Evolutionary conservation across 2,113 vertebrate genomes (phyloP).

Genomic region (Nesogale talazaci): DNA sequence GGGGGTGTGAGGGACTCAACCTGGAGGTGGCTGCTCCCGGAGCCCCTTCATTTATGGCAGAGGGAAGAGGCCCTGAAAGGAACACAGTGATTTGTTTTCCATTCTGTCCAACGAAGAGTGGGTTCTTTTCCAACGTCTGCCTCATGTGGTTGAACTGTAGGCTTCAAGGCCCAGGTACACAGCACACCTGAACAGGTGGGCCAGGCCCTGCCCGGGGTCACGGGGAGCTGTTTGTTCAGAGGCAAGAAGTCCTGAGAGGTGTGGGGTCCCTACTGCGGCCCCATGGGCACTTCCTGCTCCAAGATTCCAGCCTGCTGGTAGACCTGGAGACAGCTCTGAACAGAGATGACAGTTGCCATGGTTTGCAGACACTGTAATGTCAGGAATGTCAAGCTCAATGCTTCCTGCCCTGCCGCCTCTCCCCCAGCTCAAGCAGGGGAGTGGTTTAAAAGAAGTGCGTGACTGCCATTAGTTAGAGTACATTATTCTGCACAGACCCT

Average conservation of each 20-base stretch:
- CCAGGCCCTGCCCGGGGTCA: accelerated
- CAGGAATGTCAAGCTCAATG: constrained; percentile 14
- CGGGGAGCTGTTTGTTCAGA: accelerated
- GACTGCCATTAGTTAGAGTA: neutral
- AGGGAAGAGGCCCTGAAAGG: neutral
- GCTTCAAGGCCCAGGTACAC: no score
- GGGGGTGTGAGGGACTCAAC: neutral
- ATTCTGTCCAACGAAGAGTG: neutral
- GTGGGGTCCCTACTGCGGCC: neutral
- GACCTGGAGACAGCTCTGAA: neutral
- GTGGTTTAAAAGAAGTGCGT: no score
- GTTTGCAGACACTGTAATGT: neutral
- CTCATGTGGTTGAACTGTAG: neutral
- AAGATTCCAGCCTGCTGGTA: neutral
- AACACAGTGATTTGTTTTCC: neutral
- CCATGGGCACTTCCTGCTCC: neutral
- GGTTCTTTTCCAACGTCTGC: neutral
- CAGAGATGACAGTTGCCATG: neutral
- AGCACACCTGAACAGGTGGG: neutral
- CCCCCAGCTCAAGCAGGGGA: neutral
- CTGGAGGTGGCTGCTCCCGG: neutral
- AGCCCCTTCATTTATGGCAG: neutral
- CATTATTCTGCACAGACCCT: neutral
- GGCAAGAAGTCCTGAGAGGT: accelerated
- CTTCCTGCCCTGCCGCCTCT: neutral